These are phyloP conservation scores for Anthoscopus minutus DNA, from an alignment of 2,113 vertebrate genomes.

Conservation along the genomic window DNA sequence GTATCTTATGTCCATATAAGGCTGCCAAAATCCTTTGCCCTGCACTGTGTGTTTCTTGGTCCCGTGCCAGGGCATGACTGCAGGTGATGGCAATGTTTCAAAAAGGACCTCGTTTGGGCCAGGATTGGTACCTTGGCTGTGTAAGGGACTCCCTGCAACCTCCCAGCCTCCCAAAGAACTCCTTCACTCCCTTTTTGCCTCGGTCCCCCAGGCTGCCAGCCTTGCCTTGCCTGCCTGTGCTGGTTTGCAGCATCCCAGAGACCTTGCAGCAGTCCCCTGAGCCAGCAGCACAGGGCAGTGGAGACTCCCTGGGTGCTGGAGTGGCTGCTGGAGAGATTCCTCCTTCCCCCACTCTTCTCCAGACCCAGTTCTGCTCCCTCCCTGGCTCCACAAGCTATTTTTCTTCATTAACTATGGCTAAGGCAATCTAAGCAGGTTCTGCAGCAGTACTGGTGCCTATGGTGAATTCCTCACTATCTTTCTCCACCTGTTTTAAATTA, in stretches of 20 bases:
- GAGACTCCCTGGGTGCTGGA: not conserved
- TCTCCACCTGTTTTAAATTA: not conserved
- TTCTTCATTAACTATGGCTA: not conserved
- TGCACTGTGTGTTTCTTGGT: not conserved
- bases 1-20: not conserved
- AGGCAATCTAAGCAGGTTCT: not conserved
- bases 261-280: not conserved
- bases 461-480: not conserved
- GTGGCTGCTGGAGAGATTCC: not conserved
- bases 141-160: not conserved
- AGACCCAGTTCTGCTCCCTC: not conserved
- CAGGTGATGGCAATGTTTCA: conserved; percentile 19
- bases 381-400: not conserved
- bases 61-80: not conserved
- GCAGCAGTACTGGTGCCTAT: not conserved
- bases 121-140: not conserved
- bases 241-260: not conserved
- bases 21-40: conserved; percentile 20
- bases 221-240: not conserved
- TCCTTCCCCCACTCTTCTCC: not conserved
- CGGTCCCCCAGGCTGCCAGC: not conserved
- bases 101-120: not conserved
- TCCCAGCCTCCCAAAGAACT: not conserved
- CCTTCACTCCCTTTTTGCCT: not conserved
- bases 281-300: rapidly evolving